Base-by-base conservation (phyloP, 2,113 vertebrate genomes). In the Colossoma macropomum region DNA sequence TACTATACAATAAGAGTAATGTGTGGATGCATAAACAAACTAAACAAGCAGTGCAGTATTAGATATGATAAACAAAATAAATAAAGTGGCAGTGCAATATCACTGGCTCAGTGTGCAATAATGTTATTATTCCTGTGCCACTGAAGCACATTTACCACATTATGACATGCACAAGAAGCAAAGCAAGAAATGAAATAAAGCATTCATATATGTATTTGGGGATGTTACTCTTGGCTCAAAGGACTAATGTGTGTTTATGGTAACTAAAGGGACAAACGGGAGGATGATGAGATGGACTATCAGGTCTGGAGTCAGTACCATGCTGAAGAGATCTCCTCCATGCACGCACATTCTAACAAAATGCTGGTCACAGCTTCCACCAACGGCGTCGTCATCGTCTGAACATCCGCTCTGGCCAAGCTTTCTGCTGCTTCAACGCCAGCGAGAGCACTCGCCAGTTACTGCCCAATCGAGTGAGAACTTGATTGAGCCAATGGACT, bases 261-360 rank as follows among this genome's bases (percentile, higher is more conserved):
- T 66, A 38, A 23, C 5, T 54, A 4, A 75, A 90, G 89, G n/a
- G 85, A 90, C 52, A 27, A 69, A 13, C 86, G 79, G 19, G 80
- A 84, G 25, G 78, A 78, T 8, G 25, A 59, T 2, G 25, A 85
- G 62, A 71, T 88, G n/a, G 88, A 90, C 27, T 88, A 65, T 79
- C n/a, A 87, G 19, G 90, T 86, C 59, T 93, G 92, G 92, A 89
- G 88, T 72, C 87, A 80, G 62, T 92, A 83, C 79, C 92, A 94
- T 84, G 68, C 65, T 0, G 92, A 93, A 10, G 91, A 94, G 0
- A 56, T 94, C 86, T 83, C 88, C 48, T 89, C 88, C 48, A 90
- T 93, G 86, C 85, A 89, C 25, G 90, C 79, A 30, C 86, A 93
- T 59, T 84, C 84, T 81, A 84, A 87, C 66, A 89, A 91, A 83